These are phyloP conservation scores for Lerista edwardsae DNA, from an alignment of 2,797 vertebrate species.

Conservation along the genomic window DNA sequence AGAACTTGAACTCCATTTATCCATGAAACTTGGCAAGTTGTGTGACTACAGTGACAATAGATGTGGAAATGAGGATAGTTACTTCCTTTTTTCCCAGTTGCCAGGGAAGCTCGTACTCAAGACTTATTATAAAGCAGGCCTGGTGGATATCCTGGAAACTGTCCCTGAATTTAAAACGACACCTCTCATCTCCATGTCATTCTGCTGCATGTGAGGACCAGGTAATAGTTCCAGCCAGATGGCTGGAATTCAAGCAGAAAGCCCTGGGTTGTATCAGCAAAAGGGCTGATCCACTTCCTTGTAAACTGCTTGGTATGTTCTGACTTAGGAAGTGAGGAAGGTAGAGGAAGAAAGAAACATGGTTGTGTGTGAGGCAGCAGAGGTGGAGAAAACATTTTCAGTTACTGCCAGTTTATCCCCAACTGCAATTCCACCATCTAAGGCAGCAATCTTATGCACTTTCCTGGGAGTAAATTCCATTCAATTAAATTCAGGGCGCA, in stretches of 20 bases:
- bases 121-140: not conserved
- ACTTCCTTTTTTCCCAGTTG: not conserved
- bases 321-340: too few relatives aligned
- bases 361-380: too few relatives aligned
- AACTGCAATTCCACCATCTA: too few relatives aligned
- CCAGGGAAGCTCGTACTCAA: not conserved
- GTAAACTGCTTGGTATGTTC: too few relatives aligned
- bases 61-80: not conserved
- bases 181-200: not conserved
- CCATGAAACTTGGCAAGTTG: slow-evolving; percentile 7
- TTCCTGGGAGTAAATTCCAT: too few relatives aligned
- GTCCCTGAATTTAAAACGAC: too few relatives aligned
- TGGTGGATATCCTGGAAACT: not conserved
- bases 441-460: too few relatives aligned
- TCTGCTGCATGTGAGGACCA: not conserved
- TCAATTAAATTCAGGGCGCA: too few relatives aligned
- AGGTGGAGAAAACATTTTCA: too few relatives aligned
- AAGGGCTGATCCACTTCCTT: not conserved
- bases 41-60: not conserved
- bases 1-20: slow-evolving; percentile 43
- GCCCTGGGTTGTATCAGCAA: not conserved
- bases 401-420: too few relatives aligned
- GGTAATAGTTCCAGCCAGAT: not conserved
- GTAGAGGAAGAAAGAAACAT: too few relatives aligned
- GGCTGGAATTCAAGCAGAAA: not conserved